Evolutionary conservation across 2,797 vertebrate genomes (phyloP).

Genomic region (Galagoides demidoff): DNA sequence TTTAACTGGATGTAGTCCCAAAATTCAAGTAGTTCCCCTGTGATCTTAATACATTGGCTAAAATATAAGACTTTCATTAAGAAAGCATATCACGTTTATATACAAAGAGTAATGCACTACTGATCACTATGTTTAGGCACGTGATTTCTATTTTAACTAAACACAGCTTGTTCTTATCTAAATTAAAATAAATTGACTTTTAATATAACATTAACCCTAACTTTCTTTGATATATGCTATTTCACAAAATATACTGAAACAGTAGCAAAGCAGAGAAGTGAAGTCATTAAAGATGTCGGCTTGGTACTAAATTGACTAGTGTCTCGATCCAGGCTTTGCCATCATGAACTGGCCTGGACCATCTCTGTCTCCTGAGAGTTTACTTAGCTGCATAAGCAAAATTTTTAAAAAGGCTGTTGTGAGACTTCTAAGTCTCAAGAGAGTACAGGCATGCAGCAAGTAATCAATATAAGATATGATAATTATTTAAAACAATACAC

Average conservation of each 20-base stretch:
- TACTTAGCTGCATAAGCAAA: background rate
- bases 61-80: background rate
- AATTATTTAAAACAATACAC: background rate
- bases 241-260: background rate
- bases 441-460: background rate
- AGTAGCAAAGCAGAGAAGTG: background rate
- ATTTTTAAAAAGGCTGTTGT: background rate
- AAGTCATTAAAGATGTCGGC: background rate
- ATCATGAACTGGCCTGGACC: background rate
- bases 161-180: background rate
- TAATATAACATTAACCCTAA: background rate
- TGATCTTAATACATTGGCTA: background rate
- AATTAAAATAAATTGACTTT: background rate
- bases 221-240: background rate
- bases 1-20: background rate
- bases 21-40: background rate
- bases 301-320: background rate
- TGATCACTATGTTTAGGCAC: background rate
- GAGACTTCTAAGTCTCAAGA: background rate
- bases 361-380: background rate
- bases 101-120: background rate
- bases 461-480: background rate
- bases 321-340: background rate
- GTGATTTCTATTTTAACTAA: constrained; percentile 43
- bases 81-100: background rate